Conservation (phyloP, 2,113 vertebrate genomes). For the Athene cunicularia region DNA sequence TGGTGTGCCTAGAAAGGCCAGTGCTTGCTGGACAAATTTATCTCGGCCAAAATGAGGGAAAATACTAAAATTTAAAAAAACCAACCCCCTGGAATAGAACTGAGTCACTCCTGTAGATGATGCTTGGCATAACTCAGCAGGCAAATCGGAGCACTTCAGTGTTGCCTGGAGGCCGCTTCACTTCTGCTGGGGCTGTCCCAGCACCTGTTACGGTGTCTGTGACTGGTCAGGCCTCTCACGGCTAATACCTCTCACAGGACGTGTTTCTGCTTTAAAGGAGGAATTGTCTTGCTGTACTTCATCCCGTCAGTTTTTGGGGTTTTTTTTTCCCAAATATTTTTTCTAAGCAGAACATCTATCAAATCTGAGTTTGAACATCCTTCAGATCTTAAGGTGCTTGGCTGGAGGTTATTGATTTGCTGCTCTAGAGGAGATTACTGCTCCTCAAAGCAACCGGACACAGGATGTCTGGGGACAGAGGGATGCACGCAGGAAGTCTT, state of each 20-base stretch:
- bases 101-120: not conserved
- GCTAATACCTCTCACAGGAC: not conserved
- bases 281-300: not conserved
- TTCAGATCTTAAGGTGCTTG: not conserved
- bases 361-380: not conserved
- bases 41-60: not conserved
- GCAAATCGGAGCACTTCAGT: not conserved
- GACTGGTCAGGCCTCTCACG: not conserved
- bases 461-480: not conserved
- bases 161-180: not conserved
- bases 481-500: too few species aligned
- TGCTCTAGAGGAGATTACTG: not conserved
- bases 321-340: not conserved
- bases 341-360: not conserved
- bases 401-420: not conserved
- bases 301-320: not conserved
- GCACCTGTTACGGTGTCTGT: too few species aligned
- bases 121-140: not conserved
- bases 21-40: too few species aligned
- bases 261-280: not conserved
- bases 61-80: not conserved
- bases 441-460: not conserved
- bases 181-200: not conserved
- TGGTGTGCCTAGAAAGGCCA: too few species aligned
- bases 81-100: too few species aligned